Evolutionary conservation across 1,140 invertebrate genomes (phyloP), one percentile per base, ranked within the genome.

Genomic region (Aphidius gifuensis): DNA sequence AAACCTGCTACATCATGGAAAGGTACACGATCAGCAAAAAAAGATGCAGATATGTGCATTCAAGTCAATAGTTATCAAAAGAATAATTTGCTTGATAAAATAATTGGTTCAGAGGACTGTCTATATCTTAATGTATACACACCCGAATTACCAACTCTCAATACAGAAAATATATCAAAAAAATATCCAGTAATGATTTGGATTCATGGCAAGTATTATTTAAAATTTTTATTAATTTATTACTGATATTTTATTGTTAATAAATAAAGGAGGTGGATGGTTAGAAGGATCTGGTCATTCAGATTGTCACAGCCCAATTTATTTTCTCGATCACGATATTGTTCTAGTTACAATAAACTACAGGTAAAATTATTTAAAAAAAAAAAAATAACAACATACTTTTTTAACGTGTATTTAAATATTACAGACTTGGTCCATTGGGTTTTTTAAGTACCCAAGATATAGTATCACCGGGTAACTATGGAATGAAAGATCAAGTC

Each of bases 121-220:
- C 82, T 95, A 2, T 93, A 92, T 68, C 76, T 95, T 1, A 95
- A 95, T 71, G 88, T 95, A 7, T 94, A 92, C 71, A 87, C 88
- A 3, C 91, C 91, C 7, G 82, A 84, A 70, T 42, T 40, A 5
- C 11, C 51, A 40, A 8, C 11, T 40, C 6, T 40, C 4, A 32
- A 73, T 45, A 64, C 1, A 38, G 44, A 62, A 0, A 49, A 58
- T 32, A 38, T 58, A 9, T 40, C 47, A 42, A 49, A 6, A 5
- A 65, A 67, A 48, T 77, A 74, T 53, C 87, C 89, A 0, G 89
- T 91, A 0, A 89, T 92, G 88, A 82, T 92, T n/a, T 91, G 87
- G 77, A 84, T 91, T 60, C 90, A 91, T 63, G 89, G 87, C 2
- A 32, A 32, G 23, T 32, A 32, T 32, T 32, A 32, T 32, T 32